Base-by-base conservation (phyloP, 1,140 invertebrate species). In the Eupeodes corollae region DNA sequence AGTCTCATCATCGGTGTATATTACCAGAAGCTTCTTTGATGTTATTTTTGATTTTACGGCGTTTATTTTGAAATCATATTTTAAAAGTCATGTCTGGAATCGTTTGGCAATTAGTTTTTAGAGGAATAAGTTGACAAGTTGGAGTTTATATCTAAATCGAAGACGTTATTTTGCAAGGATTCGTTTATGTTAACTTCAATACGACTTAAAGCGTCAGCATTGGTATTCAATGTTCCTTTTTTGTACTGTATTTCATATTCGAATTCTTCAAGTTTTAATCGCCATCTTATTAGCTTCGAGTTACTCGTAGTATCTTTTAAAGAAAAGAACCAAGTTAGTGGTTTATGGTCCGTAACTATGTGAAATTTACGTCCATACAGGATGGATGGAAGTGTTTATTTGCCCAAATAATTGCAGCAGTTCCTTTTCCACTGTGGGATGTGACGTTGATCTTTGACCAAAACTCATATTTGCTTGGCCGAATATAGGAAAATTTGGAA, bases 341-440 rank as follows among this genome's bases (percentile, higher is more conserved):
- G 46, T 44, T 40, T 34, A 33, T 51, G 42, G 30, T 52, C 50
- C 1, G 52, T 53, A 2, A 42, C 30, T 9, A 53, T 32, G 6
- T 13, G 56, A 37, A 70, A 70, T 52, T 51, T 51, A 39, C 42
- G 42, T 6, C 65, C 63, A 33, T 51, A 64, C 2, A 70, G 12
- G 51, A 70, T 21, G 58, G 59, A 47, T 63, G 31, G 48, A 73
- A 74, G 41, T 71, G 53, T 52, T 71, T 59, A 3, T 70, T 56
- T 1, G 64, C 64, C 49, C 57, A 61, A 16, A 77, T 50, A 0
- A 67, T 55, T 0, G 54, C 60, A 12, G 47, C 9, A 61, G 46
- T 58, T 68, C 60, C 32, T 61, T 59, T 55, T 69, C 63, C 10
- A 55, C 64, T 0, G 60, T 8, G 21, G 21, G 3, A 26, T 5